Percentiles rank a stretch among this genome's conserved stretches.
phyloP scores from a whole-genome alignment of 2,113 vertebrate species.

The Protobothrops flavoviridis region DNA sequence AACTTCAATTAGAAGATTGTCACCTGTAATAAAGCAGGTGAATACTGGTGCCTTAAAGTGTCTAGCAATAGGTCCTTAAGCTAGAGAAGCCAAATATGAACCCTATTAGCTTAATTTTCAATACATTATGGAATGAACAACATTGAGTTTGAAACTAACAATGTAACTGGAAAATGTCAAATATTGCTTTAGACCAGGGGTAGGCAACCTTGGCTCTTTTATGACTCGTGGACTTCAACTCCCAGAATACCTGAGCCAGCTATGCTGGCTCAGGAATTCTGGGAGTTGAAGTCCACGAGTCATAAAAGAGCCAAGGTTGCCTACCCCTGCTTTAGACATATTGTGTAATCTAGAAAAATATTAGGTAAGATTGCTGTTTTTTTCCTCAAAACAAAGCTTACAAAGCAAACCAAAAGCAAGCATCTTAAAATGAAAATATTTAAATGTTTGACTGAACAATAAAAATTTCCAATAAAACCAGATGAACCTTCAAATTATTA shows the following conservation, averaged over 20 bases:
- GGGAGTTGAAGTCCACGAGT: too few species aligned
- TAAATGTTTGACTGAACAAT: not conserved
- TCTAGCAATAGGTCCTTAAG: not conserved
- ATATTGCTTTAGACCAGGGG: not conserved
- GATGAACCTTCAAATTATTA: not conserved
- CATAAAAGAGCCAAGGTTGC: too few species aligned
- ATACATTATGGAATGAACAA: not conserved
- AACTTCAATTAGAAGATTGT: not conserved
- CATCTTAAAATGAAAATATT: not conserved
- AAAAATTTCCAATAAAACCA: not conserved
- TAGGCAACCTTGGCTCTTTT: too few species aligned
- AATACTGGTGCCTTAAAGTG: not conserved
- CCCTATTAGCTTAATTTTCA: not conserved
- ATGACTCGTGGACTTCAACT: too few species aligned
- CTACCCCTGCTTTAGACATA: not conserved
- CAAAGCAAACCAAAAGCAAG: not conserved
- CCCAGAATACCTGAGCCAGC: too few species aligned
- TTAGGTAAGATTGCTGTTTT: not conserved
- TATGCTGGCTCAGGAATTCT: too few species aligned
- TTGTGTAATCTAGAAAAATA: not conserved
- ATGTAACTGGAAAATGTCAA: not conserved
- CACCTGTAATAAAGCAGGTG: not conserved
- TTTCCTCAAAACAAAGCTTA: not conserved
- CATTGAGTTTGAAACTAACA: not conserved
- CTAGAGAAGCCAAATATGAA: not conserved